Percentiles rank a stretch among this genome's conserved stretches.
Conservation (phyloP, 2,888 invertebrate species). For the Latrodectus hesperus region DNA sequence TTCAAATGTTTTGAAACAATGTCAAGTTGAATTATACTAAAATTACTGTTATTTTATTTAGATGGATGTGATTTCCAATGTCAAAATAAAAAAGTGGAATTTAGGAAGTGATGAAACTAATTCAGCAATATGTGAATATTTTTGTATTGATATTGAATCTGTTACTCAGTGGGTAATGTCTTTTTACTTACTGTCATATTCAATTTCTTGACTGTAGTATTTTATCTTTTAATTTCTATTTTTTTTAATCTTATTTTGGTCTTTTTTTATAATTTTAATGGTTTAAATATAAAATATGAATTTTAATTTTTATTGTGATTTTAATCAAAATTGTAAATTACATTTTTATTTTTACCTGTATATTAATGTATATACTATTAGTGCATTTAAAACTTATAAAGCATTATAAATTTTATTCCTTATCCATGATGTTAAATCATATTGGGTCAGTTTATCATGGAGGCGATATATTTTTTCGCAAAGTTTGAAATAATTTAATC, state of each 20-base stretch:
- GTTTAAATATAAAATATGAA: neutral
- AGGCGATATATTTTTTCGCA: no score
- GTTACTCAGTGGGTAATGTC: neutral
- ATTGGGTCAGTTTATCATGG: no score
- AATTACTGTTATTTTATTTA: neutral
- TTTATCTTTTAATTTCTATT: neutral
- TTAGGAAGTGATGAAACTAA: constrained; percentile 7
- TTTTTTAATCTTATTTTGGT: neutral
- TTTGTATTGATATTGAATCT: neutral
- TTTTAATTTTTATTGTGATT: neutral
- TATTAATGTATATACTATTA: no score
- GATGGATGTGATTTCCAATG: constrained; percentile 19
- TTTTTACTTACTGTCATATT: neutral
- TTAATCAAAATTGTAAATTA: neutral
- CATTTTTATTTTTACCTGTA: no score
- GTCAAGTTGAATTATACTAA: no score
- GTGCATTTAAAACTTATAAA: no score
- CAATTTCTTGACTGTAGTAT: neutral
- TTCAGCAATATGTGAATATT: neutral
- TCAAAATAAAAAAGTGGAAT: constrained; percentile 21
- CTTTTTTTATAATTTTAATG: neutral
- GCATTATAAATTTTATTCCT: no score
- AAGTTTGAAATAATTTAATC: no score
- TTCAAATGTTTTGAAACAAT: no score
- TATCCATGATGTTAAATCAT: no score